Evolutionary conservation across 2,113 vertebrate species (phyloP).

Genomic region (Pithys albifrons): DNA sequence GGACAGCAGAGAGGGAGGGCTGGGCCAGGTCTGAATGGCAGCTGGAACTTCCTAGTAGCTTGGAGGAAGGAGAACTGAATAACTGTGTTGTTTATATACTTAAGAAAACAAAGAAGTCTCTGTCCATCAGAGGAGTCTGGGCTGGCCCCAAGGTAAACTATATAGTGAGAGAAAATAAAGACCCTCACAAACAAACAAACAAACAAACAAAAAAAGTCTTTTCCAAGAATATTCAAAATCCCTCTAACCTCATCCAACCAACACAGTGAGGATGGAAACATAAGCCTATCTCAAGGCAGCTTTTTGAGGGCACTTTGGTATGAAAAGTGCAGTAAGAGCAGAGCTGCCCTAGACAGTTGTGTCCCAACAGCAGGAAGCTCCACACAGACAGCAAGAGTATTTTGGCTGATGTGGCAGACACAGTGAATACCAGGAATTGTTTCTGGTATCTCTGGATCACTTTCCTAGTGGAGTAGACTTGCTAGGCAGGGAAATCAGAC

Average conservation of each 20-base stretch:
- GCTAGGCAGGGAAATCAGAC: neutral
- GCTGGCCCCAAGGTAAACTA: neutral
- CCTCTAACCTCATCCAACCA: neutral
- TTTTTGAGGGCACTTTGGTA: neutral
- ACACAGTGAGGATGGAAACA: neutral
- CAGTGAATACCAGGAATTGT: neutral
- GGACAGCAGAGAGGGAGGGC: neutral
- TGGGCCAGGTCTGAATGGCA: neutral
- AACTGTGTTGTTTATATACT: neutral
- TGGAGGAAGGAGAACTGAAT: neutral
- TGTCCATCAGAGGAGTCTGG: neutral
- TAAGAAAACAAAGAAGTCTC: neutral
- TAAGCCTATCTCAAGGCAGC: neutral
- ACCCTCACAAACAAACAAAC: neutral
- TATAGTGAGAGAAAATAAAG: neutral
- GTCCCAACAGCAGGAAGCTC: neutral
- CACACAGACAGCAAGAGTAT: neutral
- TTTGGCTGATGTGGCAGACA: neutral
- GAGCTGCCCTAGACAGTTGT: neutral
- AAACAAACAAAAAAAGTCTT: neutral
- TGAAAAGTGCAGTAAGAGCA: accelerated
- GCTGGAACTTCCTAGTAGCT: neutral
- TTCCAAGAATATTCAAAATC: neutral
- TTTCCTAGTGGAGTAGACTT: neutral
- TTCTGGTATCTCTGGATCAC: neutral